Evolutionary conservation across 1,140 invertebrate genomes (phyloP), one percentile per base, ranked within the genome.

Genomic region (Trialeurodes vaporariorum): DNA sequence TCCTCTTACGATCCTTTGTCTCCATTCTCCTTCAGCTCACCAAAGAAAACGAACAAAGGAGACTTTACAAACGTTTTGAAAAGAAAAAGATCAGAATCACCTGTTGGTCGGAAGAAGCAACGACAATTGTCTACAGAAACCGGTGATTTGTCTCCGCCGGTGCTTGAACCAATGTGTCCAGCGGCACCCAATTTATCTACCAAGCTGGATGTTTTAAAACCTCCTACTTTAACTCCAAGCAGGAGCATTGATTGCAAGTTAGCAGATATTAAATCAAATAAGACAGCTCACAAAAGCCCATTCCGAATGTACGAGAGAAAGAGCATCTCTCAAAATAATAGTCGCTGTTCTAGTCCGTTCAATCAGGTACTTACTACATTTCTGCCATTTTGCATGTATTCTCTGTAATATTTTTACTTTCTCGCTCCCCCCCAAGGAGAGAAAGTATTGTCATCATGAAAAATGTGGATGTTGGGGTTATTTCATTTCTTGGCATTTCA

Each of bases 71-170:
- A 9, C 17, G 34, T 17, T 17, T 9, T 49, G 34, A 49, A 49
- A 49, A 5, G 34, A 9, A 49, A 49, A 49, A 49, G 34, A 49
- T 49, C 34, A 9, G 25, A 12, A 49, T 62, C 25, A 59, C 59
- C 21, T 12, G 34, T n/a, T 64, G 58, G 34, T 17, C 69, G 59
- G 12, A 59, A 58, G 60, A 27, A 24, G 17, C 27, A 49, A 65
- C 59, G 25, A 9, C 17, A 9, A 17, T n/a, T n/a, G n/a, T n/a
- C n/a, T n/a, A 49, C 34, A 49, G 60, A 5, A 11, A 59, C 59
- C 11, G 63, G 62, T 9, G 71, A 73, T 22, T 65, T 72, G 2
- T 75, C 77, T 22, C 77, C 77, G n/a, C 76, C 78, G 17, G 70
- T 74, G 5, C 71, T 79, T 9, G 78, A 79, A 27, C 72, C 72